Conservation (phyloP, 37 sponge, comb jelly and placozoan species). For the Diacarnus erythraeanus region DNA sequence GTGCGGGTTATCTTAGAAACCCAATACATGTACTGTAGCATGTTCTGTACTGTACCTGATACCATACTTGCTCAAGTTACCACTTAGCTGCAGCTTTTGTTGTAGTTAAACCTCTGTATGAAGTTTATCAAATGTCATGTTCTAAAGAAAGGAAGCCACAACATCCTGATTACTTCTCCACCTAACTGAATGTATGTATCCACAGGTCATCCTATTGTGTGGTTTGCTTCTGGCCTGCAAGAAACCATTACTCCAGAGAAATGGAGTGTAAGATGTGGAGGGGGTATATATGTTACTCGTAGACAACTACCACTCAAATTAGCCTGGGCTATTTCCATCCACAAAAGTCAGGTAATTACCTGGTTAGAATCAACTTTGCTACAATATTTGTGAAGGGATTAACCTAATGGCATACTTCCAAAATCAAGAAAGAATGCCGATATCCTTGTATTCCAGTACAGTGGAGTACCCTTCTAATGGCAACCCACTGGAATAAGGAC, state of each 20-base stretch:
- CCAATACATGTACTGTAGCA: no score
- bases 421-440: no score
- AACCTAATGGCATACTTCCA: no score
- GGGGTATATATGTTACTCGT: constrained; percentile 50
- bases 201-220: constrained; percentile 68
- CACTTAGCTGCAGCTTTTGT: neutral
- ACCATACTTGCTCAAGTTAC: neutral
- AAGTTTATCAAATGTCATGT: neutral
- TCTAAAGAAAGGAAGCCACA: no score
- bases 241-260: constrained; percentile 41
- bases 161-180: neutral
- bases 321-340: constrained; percentile 94
- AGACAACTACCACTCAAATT: constrained; percentile 84
- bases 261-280: constrained; percentile 54
- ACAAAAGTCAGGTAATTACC: constrained; percentile 85
- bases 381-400: no score
- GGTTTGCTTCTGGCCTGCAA: constrained; percentile 60
- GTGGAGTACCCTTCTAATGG: no score
- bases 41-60: neutral
- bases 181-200: neutral
- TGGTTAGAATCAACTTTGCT: no score
- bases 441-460: no score
- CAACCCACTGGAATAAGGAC: no score
- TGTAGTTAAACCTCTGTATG: neutral
- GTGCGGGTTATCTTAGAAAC: constrained; percentile 11